Evolutionary conservation across 1,140 invertebrate species (phyloP).

Genomic region (Metopolophium dirhodum): DNA sequence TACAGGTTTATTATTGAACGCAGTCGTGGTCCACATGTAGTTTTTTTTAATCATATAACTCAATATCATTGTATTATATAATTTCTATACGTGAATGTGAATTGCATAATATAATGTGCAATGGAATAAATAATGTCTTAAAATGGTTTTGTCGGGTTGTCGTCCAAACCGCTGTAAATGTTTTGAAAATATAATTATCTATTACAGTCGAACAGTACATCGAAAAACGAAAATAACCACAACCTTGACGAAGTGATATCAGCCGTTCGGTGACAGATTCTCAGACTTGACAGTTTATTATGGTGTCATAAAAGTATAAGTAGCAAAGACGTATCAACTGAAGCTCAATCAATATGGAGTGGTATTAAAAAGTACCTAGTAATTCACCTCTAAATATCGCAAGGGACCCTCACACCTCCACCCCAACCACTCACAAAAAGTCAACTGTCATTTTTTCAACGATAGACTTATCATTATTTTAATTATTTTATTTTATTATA

Average conservation of each 20-base stretch:
- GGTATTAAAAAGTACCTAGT: too few species aligned
- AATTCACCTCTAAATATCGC: too few species aligned
- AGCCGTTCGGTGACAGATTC: neutral
- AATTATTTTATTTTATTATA: too few species aligned
- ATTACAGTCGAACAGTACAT: neutral
- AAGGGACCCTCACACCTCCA: too few species aligned
- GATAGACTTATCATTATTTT: too few species aligned
- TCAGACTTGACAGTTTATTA: neutral
- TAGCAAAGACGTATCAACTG: neutral
- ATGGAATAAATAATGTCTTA: neutral
- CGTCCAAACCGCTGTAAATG: neutral
- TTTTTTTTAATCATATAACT: constrained; percentile 4
- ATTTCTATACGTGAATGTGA: neutral
- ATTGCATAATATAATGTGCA: neutral
- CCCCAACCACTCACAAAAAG: too few species aligned
- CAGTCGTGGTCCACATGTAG: neutral
- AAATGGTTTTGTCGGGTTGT: neutral
- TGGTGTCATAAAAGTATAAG: neutral
- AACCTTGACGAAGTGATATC: constrained; percentile 11
- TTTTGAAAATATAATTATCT: neutral
- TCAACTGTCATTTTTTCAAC: too few species aligned
- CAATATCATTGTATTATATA: constrained; percentile 6
- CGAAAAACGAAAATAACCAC: neutral
- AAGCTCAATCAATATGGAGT: neutral
- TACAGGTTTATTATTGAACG: neutral